Percentiles rank a stretch among this genome's conserved stretches.
These are phyloP conservation scores for Aleiodes alternator DNA, from an alignment of 2,888 invertebrate species.

Conservation along the genomic window DNA sequence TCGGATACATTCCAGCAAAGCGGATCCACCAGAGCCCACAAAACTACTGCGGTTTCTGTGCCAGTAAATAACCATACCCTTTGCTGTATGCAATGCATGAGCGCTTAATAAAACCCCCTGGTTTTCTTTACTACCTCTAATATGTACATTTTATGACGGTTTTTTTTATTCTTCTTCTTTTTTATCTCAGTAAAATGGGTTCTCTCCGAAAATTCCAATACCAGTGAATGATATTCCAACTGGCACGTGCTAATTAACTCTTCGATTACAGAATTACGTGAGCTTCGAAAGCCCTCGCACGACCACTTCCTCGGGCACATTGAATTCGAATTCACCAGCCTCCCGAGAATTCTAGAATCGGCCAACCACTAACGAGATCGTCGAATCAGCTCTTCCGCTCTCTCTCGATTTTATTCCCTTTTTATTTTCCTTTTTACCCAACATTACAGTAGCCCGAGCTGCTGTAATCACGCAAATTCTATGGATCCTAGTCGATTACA, in stretches of 20 bases:
- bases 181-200: no score
- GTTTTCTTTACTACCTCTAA: conserved; percentile 20
- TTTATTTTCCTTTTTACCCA: not conserved
- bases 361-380: conserved; percentile 44
- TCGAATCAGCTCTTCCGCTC: conserved; percentile 43
- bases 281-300: conserved; percentile 32
- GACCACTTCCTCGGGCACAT: conserved; percentile 47
- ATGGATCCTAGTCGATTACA: conserved; percentile 28
- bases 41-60: conserved; percentile 51
- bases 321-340: conserved; percentile 42
- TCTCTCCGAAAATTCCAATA: conserved; percentile 20
- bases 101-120: conserved; percentile 52
- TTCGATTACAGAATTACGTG: conserved; percentile 56
- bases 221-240: conserved; percentile 60
- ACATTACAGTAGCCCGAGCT: conserved; percentile 17
- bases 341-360: conserved; percentile 52
- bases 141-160: not conserved
- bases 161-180: no score
- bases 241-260: conserved; percentile 61
- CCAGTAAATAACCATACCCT: conserved; percentile 52
- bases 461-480: conserved; percentile 34
- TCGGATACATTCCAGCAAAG: conserved; percentile 32
- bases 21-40: conserved; percentile 49
- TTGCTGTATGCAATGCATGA: conserved; percentile 53
- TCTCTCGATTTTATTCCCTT: not conserved